Conservation (phyloP, 2,888 invertebrate genomes). For the Himalopsyche tibetana region DNA sequence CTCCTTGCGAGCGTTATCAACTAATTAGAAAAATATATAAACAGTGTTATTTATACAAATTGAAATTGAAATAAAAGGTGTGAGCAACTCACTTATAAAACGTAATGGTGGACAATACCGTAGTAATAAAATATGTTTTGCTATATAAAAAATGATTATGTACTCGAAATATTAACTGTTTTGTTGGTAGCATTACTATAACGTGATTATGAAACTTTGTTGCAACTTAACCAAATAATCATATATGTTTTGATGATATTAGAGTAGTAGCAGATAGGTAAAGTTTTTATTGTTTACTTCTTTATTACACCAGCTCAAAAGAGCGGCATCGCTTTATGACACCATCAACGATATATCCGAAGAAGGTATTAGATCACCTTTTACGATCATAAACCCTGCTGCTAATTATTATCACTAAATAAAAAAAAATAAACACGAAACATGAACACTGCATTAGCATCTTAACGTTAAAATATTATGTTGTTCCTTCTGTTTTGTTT, state of each 20-base stretch:
- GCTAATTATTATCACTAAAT: slow-evolving; percentile 17
- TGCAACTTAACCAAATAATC: background rate
- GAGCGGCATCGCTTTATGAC: slow-evolving; percentile 29
- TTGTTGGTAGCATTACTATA: background rate
- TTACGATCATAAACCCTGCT: slow-evolving; percentile 12
- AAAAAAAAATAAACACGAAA: slow-evolving; percentile 44
- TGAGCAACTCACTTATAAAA: too few relatives aligned
- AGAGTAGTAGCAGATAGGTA: slow-evolving; percentile 1
- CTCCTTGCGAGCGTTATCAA: too few relatives aligned
- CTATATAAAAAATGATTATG: too few relatives aligned
- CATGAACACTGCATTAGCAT: slow-evolving; percentile 60
- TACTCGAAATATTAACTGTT: background rate
- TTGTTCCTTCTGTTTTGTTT: slow-evolving; percentile 23
- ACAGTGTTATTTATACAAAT: too few relatives aligned
- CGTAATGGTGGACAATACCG: too few relatives aligned
- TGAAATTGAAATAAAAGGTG: too few relatives aligned
- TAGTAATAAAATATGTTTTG: too few relatives aligned
- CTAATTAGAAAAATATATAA: too few relatives aligned
- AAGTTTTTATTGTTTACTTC: background rate
- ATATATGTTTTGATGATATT: background rate
- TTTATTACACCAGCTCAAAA: slow-evolving; percentile 46
- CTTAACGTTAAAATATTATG: slow-evolving; percentile 23
- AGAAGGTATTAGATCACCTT: slow-evolving; percentile 28
- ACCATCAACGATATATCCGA: slow-evolving; percentile 22
- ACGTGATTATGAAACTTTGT: background rate